Evolutionary conservation across 2,888 invertebrate species (phyloP).

Genomic region (Dastarcus helophoroides): DNA sequence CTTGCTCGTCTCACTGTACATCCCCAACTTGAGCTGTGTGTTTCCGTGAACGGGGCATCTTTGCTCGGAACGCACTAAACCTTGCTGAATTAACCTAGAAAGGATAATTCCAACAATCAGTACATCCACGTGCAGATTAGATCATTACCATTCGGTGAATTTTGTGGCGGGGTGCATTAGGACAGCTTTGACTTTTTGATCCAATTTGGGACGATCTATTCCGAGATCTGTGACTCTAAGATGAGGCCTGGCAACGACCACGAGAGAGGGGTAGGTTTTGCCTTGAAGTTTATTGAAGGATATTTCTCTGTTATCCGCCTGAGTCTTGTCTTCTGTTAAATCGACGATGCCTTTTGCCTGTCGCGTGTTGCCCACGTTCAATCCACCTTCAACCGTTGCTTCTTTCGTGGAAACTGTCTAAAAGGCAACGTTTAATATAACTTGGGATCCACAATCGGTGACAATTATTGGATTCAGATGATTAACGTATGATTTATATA

Average conservation of each 20-base stretch:
- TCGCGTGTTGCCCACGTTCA: too few species aligned
- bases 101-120: too few species aligned
- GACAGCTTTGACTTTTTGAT: constrained; percentile 71
- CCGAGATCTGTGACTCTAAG: constrained; percentile 56
- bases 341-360: constrained; percentile 42
- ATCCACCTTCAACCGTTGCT: too few species aligned
- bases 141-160: constrained; percentile 67
- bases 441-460: too few species aligned
- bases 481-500: too few species aligned
- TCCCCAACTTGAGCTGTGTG: constrained; percentile 65
- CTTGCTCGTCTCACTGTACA: constrained; percentile 75
- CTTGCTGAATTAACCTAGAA: constrained; percentile 62
- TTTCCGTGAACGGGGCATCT: constrained; percentile 58
- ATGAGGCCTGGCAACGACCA: constrained; percentile 72
- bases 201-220: constrained; percentile 51
- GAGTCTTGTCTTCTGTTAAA: constrained; percentile 49
- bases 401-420: too few species aligned
- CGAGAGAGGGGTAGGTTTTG: constrained; percentile 76
- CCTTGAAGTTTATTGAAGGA: constrained; percentile 68
- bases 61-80: constrained; percentile 68
- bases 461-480: too few species aligned
- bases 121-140: too few species aligned
- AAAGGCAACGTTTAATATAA: too few species aligned
- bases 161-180: constrained; percentile 72
- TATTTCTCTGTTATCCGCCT: constrained; percentile 60